Evolutionary conservation across 37 sponge, comb jelly and placozoan genomes (phyloP), one percentile per base, ranked within the genome.

Genomic region (Aplysina aerophoba): DNA sequence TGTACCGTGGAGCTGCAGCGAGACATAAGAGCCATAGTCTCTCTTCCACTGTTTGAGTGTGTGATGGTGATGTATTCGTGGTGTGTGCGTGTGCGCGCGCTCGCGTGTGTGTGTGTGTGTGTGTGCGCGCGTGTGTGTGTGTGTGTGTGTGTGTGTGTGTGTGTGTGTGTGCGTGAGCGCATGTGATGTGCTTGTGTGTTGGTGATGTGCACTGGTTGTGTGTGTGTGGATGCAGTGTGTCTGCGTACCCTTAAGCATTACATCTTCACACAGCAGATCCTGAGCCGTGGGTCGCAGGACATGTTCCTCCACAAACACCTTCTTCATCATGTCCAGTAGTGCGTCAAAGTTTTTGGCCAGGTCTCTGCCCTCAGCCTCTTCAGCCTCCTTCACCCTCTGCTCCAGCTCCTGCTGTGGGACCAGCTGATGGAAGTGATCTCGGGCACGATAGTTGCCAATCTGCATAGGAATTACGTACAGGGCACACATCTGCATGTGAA

Each of bases 101-200:
- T 3, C 6, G 34, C 4, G 17, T 34, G 71, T 31, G n/a, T n/a
- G n/a, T n/a, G n/a, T n/a, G n/a, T n/a, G n/a, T n/a, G n/a, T n/a
- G 34, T 69, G 71, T 69, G 71, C 6, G 33, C 6, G 34, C 4
- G 34, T 69, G 71, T 31, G 71, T 69, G 71, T 69, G 71, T 69
- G 71, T n/a, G n/a, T n/a, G n/a, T n/a, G n/a, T n/a, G n/a, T n/a
- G n/a, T n/a, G n/a, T n/a, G n/a, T n/a, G 71, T 69, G 71, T 69
- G 71, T 69, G 71, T 69, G 71, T 69, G 71, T 69, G 71, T 69
- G 71, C 30, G 71, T 69, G 71, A 30, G 71, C n/a, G n/a, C n/a
- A n/a, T n/a, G n/a, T n/a, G n/a, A n/a, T n/a, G n/a, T n/a, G n/a
- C n/a, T n/a, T n/a, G n/a, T n/a, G n/a, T n/a, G n/a, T n/a, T n/a